Evolutionary conservation across 2,113 vertebrate genomes (phyloP), one percentile per base, ranked within the genome.

Genomic region (Silurus meridionalis): DNA sequence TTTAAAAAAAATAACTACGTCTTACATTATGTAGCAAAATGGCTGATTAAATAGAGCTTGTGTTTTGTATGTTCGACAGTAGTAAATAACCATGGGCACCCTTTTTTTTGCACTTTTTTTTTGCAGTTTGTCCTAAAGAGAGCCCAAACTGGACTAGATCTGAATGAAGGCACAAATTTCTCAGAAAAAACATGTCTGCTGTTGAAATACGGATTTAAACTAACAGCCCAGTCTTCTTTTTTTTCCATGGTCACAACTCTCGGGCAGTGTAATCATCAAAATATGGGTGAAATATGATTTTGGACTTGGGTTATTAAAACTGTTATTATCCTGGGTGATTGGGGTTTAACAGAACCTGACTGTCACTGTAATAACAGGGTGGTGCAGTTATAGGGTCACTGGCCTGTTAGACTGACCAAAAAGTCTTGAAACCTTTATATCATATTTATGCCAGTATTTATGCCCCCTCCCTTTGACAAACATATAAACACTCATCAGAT

Each of bases 361-460:
- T 94, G 92, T 94, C 93, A 92, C 92, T 87, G 87, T 94, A 94
- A 94, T 94, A 92, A 94, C 93, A 94, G 93, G 91, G 93, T 93
- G 92, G 86, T 87, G 90, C 78, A 90, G 89, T 71, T 83, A 63
- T 69, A 90, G 83, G 77, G 67, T 82, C 55, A 55, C 46, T 83
- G 83, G 67, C 58, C 69, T 85, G 82, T 85, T 83, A 66, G 77
- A 87, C 67, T 85, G 83, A 89, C 82, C 85, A 84, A 61, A 88
- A 87, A 66, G 61, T 84, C 57, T 84, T 82, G 75, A 88, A 90
- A 77, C 69, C 60, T 83, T n/a, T 82, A 37, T 86, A 84, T 46
- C 46, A 53, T 87, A 71, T 58, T 60, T 87, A 61, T 81, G 25
- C 74, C 85, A 67, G 25, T 66, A 81, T 80, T 78, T 48, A 84